phyloP scores from a whole-genome alignment of 2,888 invertebrate genomes.

The Yponomeuta plumbellus region DNA sequence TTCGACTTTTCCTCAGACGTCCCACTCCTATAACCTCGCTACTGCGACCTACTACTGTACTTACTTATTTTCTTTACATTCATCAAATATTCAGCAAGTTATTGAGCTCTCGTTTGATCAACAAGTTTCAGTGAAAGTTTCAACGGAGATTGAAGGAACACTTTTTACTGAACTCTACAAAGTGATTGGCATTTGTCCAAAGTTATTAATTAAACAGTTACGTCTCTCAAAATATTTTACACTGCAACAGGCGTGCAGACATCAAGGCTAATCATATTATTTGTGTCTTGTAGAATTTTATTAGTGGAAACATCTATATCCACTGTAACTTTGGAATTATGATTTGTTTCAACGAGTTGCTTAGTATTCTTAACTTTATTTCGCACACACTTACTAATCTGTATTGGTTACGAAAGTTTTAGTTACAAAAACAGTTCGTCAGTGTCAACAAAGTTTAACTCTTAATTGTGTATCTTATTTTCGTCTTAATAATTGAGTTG shows the following conservation, averaged over 20 bases:
- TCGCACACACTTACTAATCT: too few relatives aligned
- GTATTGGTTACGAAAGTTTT: too few relatives aligned
- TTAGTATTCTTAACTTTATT: too few relatives aligned
- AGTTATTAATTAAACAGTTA: slow-evolving; percentile 57
- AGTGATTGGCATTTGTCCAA: slow-evolving; percentile 52
- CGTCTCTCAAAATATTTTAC: slow-evolving; percentile 52
- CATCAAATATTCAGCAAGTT: neutral
- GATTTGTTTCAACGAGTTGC: neutral
- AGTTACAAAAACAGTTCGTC: too few relatives aligned
- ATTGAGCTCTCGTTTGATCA: neutral
- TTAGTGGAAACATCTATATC: slow-evolving; percentile 25
- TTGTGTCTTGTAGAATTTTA: slow-evolving; percentile 33
- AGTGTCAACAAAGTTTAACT: too few relatives aligned
- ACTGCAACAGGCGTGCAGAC: slow-evolving; percentile 46
- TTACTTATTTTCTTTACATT: neutral
- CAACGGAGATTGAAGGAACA: neutral
- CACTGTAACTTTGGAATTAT: slow-evolving; percentile 15
- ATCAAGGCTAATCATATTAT: slow-evolving; percentile 45
- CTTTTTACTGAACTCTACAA: slow-evolving; percentile 23
- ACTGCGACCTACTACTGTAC: neutral
- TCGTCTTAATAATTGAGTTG: neutral
- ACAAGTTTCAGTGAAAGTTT: slow-evolving; percentile 9
- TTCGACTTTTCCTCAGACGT: neutral
- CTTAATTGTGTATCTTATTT: neutral
- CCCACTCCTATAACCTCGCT: neutral